Percentiles rank a stretch among this genome's conserved stretches.
phyloP scores from a whole-genome alignment of 2,797 vertebrate species.

The Eidolon dupreanum region DNA sequence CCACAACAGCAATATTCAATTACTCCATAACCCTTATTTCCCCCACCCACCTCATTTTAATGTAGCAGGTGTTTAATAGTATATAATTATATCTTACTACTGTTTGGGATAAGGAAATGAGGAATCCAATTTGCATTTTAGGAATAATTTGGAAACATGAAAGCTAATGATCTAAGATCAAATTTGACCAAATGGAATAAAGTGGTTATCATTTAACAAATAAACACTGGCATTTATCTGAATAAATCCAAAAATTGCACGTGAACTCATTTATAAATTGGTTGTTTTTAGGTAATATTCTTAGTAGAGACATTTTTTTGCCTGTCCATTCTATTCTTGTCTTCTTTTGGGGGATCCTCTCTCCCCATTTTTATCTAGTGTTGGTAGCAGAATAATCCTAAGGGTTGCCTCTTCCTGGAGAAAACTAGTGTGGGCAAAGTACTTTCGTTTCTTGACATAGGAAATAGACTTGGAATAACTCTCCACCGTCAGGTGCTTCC shows the following conservation, averaged over 20 bases:
- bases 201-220: neutral
- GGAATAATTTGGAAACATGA: slow-evolving; percentile 60
- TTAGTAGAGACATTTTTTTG: neutral
- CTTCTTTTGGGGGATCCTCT: neutral
- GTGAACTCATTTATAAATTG: neutral
- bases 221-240: neutral
- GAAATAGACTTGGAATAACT: neutral
- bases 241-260: neutral
- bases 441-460: neutral
- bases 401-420: neutral
- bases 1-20: neutral
- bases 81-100: slow-evolving; percentile 40
- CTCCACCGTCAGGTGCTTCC: too few relatives aligned
- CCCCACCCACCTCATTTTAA: neutral
- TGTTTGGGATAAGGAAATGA: slow-evolving; percentile 39
- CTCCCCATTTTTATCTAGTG: neutral
- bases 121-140: slow-evolving; percentile 62
- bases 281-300: neutral
- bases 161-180: slow-evolving; percentile 53
- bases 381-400: neutral
- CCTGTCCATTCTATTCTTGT: neutral
- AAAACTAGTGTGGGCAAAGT: neutral
- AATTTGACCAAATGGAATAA: slow-evolving; percentile 44
- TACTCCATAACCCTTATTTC: neutral
- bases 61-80: slow-evolving; percentile 58